Percentiles rank a stretch among this genome's conserved stretches.
Evolutionary conservation across 2,797 vertebrate genomes (phyloP).

Genomic region (Molossus molossus): DNA sequence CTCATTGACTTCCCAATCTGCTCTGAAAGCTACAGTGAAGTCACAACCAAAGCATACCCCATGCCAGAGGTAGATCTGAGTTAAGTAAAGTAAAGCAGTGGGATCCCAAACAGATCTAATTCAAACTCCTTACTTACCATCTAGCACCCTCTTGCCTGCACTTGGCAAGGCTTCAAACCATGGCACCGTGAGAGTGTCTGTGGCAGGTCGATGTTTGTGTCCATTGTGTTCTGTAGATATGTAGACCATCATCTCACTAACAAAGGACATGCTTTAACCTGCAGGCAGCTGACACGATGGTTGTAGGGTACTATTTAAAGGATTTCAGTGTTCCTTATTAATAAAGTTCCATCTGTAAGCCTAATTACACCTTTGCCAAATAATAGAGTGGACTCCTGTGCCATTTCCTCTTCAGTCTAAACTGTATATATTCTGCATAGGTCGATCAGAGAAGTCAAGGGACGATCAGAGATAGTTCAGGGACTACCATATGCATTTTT

Average conservation of each 20-base stretch:
- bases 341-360: conserved; percentile 61
- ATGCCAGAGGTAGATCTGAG: background rate
- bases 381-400: conserved; percentile 65
- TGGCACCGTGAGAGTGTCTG: background rate
- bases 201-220: background rate
- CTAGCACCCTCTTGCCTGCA: background rate
- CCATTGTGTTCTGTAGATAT: background rate
- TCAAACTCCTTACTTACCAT: background rate
- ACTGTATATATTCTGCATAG: background rate
- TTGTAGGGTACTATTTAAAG: conserved; percentile 64
- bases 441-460: conserved; percentile 19
- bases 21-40: background rate
- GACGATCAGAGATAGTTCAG: background rate
- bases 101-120: background rate
- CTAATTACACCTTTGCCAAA: conserved; percentile 75
- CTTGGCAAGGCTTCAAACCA: background rate
- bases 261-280: conserved; percentile 49
- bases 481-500: background rate
- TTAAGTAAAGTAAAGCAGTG: background rate
- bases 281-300: background rate
- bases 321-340: conserved; percentile 70
- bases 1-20: background rate
- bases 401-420: conserved; percentile 59
- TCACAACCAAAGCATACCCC: background rate
- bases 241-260: background rate